Evolutionary conservation across 2,888 invertebrate species (phyloP).

Genomic region (Standfussiana lucernea): DNA sequence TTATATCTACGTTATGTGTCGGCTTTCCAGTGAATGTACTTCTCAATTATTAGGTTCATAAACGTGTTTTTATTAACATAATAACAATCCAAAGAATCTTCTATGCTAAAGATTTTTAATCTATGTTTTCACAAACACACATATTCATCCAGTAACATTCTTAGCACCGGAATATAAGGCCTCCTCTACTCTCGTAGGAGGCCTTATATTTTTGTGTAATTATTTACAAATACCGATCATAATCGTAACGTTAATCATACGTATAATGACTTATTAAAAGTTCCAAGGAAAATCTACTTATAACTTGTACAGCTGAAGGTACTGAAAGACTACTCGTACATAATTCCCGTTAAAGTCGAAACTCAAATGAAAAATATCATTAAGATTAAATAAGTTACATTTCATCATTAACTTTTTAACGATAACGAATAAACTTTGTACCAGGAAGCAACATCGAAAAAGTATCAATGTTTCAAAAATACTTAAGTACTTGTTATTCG

Average conservation of each 20-base stretch:
- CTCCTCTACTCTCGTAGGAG: too few species aligned
- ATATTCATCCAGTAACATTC: neutral
- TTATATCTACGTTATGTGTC: neutral
- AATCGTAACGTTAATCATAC: neutral
- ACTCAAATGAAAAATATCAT: slow-evolving; percentile 24
- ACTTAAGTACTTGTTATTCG: neutral
- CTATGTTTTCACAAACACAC: neutral
- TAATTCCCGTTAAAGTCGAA: slow-evolving; percentile 6
- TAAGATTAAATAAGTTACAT: slow-evolving; percentile 30
- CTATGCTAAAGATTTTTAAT: neutral
- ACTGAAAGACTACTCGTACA: slow-evolving; percentile 5
- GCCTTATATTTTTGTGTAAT: neutral
- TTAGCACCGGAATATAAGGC: too few species aligned
- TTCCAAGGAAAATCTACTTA: slow-evolving; percentile 8
- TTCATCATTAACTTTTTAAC: slow-evolving; percentile 41
- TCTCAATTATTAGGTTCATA: neutral
- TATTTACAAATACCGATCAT: neutral
- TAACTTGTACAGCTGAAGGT: slow-evolving; percentile 7
- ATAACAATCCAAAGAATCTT: neutral
- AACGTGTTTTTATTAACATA: neutral
- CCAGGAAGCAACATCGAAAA: neutral
- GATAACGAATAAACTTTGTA: slow-evolving; percentile 38
- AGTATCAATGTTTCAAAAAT: slow-evolving; percentile 10
- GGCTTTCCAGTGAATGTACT: neutral
- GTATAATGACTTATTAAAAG: neutral